Conservation (phyloP, 2,888 invertebrate species). For the Neoascia interrupta region DNA sequence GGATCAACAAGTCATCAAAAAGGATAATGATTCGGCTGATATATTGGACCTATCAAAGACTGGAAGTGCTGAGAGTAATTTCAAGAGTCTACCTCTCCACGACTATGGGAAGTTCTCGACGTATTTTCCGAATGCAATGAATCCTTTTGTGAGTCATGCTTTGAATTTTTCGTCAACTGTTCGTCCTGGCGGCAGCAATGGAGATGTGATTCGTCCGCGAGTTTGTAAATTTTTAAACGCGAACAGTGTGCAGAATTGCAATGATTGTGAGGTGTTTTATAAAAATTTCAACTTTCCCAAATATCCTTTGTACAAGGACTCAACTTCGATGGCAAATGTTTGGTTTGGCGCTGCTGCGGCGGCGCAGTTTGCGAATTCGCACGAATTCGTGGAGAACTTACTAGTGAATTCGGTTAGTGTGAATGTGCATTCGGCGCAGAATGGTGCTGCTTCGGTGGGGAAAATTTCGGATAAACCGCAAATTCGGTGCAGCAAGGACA, state of each 20-base stretch:
- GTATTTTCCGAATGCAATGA: constrained; percentile 42
- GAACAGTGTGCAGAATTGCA: constrained; percentile 54
- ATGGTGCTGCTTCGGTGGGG: neutral
- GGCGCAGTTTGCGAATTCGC: constrained; percentile 51
- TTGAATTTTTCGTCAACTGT: constrained; percentile 23
- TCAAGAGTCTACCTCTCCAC: neutral
- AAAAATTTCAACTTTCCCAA: constrained; percentile 68
- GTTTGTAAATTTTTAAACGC: constrained; percentile 64
- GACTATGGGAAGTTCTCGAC: constrained; percentile 33
- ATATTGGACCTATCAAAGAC: constrained; percentile 77
- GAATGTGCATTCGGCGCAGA: constrained; percentile 45
- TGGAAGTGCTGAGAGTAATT: constrained; percentile 44
- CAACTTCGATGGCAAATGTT: constrained; percentile 27
- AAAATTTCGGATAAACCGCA: constrained; percentile 25
- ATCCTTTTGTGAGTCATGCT: constrained; percentile 51
- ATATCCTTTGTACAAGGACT: constrained; percentile 59
- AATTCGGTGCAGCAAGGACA: constrained; percentile 5
- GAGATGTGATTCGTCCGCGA: constrained; percentile 55
- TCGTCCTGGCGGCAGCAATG: neutral
- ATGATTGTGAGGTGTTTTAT: constrained; percentile 70
- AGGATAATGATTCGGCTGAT: constrained; percentile 57
- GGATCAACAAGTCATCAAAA: constrained; percentile 37
- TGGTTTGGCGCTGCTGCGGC: constrained; percentile 55
- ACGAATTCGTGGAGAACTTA: constrained; percentile 68
- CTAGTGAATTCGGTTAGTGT: constrained; percentile 66